phyloP scores from a whole-genome alignment of 1,140 invertebrate species.

The Nebria ingens region DNA sequence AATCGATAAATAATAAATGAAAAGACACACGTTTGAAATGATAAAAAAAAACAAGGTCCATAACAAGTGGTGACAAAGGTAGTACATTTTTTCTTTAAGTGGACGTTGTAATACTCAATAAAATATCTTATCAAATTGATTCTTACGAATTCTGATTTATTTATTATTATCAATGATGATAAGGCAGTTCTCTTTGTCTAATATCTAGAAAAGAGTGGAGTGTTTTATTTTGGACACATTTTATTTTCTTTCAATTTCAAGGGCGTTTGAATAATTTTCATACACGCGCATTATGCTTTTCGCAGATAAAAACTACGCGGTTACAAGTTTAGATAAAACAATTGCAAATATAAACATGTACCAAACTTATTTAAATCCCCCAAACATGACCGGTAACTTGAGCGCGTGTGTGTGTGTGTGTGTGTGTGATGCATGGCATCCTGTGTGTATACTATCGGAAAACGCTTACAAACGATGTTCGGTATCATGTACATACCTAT shows the following conservation, averaged over 20 bases:
- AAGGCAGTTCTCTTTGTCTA: background rate
- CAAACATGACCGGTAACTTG: too few relatives aligned
- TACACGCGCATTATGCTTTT: background rate
- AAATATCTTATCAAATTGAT: background rate
- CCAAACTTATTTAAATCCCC: too few relatives aligned
- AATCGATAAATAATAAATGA: too few relatives aligned
- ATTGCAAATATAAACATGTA: too few relatives aligned
- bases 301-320: too few relatives aligned
- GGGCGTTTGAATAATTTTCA: background rate
- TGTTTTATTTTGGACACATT: background rate
- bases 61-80: background rate
- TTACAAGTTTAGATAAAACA: too few relatives aligned
- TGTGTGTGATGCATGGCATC: background rate
- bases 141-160: background rate
- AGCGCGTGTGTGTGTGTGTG: too few relatives aligned
- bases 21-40: background rate
- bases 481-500: too few relatives aligned
- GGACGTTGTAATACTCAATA: background rate
- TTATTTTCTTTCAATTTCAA: background rate
- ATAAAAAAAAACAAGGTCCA: slow-evolving; percentile 1
- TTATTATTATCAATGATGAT: background rate
- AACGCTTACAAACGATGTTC: slow-evolving; percentile 1
- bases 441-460: background rate
- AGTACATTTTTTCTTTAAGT: background rate
- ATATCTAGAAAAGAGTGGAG: background rate